Percentiles rank a stretch among this genome's conserved stretches.
Conservation (phyloP, 2,113 vertebrate genomes). For the Taurulus bubalis region DNA sequence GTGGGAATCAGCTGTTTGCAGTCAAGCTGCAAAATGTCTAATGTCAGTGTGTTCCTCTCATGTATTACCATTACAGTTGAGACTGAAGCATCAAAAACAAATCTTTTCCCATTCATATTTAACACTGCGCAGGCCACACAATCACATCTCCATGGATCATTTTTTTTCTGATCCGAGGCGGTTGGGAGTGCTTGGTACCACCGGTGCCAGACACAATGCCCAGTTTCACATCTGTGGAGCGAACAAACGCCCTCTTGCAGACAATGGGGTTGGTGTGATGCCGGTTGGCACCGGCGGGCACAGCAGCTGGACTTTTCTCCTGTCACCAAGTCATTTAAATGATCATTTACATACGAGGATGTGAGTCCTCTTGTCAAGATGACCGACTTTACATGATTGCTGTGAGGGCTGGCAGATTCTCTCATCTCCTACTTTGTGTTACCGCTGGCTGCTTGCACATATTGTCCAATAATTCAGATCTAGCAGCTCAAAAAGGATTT, state of each 20-base stretch:
- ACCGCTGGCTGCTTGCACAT: neutral
- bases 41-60: neutral
- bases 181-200: constrained; percentile 26
- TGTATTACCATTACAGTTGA: neutral
- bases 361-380: neutral
- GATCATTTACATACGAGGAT: constrained; percentile 17
- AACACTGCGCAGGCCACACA: neutral
- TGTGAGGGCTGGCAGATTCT: neutral
- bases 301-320: neutral
- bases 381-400: neutral
- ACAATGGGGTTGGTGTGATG: constrained; percentile 52
- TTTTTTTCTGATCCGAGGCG: neutral
- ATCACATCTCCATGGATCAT: neutral
- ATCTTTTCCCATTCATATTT: no score
- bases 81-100: neutral
- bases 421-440: neutral
- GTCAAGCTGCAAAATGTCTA: neutral
- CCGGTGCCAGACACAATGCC: constrained; percentile 28
- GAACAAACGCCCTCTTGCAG: constrained; percentile 9
- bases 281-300: constrained; percentile 5
- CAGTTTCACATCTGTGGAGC: constrained; percentile 27
- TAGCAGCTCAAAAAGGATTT: neutral
- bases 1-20: neutral
- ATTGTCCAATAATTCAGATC: no score
- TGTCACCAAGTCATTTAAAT: constrained; percentile 10